Evolutionary conservation across 2,888 invertebrate genomes (phyloP).

Genomic region (Ptycholaimellus sp.): DNA sequence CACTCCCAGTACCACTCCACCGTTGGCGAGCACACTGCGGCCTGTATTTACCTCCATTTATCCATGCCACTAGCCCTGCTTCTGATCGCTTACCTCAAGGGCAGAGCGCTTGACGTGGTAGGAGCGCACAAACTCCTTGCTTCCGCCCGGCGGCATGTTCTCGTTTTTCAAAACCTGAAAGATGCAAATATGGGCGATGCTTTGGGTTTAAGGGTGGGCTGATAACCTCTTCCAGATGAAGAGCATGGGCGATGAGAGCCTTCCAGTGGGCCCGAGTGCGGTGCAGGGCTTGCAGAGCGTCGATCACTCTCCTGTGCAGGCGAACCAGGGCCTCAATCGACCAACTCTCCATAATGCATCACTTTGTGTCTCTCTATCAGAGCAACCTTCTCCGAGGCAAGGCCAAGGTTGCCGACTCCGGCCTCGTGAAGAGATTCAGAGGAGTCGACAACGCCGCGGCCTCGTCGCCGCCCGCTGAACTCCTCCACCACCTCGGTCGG

Average conservation of each 20-base stretch:
- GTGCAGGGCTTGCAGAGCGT: conserved; percentile 60
- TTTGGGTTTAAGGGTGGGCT: too few relatives aligned
- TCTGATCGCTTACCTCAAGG: too few relatives aligned
- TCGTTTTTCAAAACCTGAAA: conserved; percentile 48
- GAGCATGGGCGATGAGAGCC: conserved; percentile 46
- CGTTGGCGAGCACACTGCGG: too few relatives aligned
- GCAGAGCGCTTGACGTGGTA: background rate
- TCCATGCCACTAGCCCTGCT: too few relatives aligned
- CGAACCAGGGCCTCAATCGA: conserved; percentile 52
- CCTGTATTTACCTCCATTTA: too few relatives aligned
- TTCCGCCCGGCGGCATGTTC: background rate
- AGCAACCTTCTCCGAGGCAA: too few relatives aligned
- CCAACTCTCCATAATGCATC: conserved; percentile 10
- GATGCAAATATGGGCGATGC: too few relatives aligned
- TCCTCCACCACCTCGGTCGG: conserved; percentile 4
- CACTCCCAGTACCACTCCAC: conserved; percentile 95
- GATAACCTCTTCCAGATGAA: conserved; percentile 62
- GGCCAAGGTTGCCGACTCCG: too few relatives aligned
- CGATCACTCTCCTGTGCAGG: conserved; percentile 71
- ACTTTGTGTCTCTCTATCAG: background rate
- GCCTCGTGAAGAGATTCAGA: too few relatives aligned
- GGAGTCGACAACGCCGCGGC: too few relatives aligned
- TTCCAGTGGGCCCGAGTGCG: conserved; percentile 74
- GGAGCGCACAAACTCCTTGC: background rate
- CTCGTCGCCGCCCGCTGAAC: conserved; percentile 14